Base-by-base conservation (phyloP, 2,797 vertebrate species). In the Crocidura indochinensis region DNA sequence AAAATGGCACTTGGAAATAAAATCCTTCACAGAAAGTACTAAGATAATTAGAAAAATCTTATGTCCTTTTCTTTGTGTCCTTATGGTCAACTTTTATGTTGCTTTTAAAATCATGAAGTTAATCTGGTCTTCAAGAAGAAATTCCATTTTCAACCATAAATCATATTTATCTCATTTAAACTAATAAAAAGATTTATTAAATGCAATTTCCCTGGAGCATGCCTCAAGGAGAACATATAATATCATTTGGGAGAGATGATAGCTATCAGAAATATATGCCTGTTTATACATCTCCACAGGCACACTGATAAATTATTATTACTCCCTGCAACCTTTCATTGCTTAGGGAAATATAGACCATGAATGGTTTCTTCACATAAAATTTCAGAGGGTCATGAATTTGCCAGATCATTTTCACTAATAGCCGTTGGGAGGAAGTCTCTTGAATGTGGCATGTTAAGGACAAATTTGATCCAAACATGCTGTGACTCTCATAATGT, bases 391-490 rank as follows among this genome's bases (percentile, higher is more conserved):
- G 80, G 26, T 12, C 0, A 84, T 72, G 83, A 84, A 69, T 91
- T 87, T 92, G 49, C 88, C 76, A 81, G 83, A 46, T 88, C 53
- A 71, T 95, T 91, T 76, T 93, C 89, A 87, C 74, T 91, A 90
- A 95, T 94, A 83, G 56, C 80, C 77, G 91, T 94, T 0, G 0
- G 56, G 76, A 92, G 88, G 74, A 90, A 79, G 71, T 93, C 84
- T 92, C 81, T 92, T 90, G 84, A 87, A 96, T 88, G 90, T 93
- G 95, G 76, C 76, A 87, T 87, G 51, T 92, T 93, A 92, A 97
- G 96, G 96, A 91, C 74, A 90, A 69, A 96, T 93, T 84, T 95
- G 95, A 95, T 92, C 38, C 38, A 78, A 94, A 96, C 91, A 90
- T 91, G 88, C 77, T 79, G 84, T 94, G 75, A 79, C 81, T 90